These are phyloP conservation scores for Lophotis ruficrista DNA, from an alignment of 2,113 vertebrate species.

Conservation along the genomic window DNA sequence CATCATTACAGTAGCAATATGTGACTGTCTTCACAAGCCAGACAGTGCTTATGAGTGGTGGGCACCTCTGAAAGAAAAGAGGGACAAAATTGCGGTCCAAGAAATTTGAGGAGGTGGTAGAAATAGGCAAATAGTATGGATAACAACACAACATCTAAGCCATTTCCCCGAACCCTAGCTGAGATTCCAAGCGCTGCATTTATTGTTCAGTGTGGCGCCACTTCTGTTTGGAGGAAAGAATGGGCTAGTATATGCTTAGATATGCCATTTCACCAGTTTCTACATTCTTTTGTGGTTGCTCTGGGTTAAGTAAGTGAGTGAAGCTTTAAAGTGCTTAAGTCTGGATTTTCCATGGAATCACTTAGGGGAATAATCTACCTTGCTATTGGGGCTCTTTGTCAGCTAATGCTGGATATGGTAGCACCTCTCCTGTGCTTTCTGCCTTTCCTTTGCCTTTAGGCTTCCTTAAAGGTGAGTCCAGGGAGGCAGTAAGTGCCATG, in stretches of 20 bases:
- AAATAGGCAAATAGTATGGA: background rate
- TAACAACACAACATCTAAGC: background rate
- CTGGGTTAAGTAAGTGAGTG: background rate
- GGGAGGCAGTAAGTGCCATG: background rate
- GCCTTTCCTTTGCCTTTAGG: background rate
- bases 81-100: background rate
- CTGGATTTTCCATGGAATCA: background rate
- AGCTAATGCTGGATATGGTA: background rate
- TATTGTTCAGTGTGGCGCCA: background rate
- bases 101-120: background rate
- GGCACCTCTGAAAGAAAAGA: background rate
- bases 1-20: background rate
- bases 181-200: background rate
- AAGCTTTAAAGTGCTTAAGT: background rate
- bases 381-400: background rate
- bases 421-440: background rate
- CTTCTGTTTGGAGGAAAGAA: background rate
- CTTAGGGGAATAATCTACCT: background rate
- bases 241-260: background rate
- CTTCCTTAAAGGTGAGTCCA: background rate
- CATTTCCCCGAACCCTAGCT: background rate
- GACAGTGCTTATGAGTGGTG: background rate
- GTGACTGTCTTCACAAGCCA: background rate
- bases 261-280: background rate
- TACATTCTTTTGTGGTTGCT: background rate